Evolutionary conservation across 2,888 invertebrate species (phyloP).

Genomic region (Lordiphosa fenestrarum): DNA sequence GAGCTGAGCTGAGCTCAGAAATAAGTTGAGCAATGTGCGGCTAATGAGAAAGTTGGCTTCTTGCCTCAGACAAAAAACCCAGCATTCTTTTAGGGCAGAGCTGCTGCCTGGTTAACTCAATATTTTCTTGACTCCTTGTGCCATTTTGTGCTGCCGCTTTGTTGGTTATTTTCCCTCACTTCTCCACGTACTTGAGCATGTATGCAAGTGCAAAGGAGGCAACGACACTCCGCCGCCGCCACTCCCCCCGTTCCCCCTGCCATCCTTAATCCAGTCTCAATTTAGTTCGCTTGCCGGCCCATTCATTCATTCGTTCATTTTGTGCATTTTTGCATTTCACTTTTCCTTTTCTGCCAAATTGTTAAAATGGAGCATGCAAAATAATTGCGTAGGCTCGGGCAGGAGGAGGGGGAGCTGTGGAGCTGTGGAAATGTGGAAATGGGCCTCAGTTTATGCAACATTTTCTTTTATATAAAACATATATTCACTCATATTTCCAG

Average conservation of each 20-base stretch:
- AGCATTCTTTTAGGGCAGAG: constrained; percentile 38
- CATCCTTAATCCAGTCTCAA: constrained; percentile 9
- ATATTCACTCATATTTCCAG: constrained; percentile 14
- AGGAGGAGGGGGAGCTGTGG: too few species aligned
- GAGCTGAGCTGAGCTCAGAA: background rate
- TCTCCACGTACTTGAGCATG: constrained; percentile 55
- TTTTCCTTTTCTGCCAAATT: constrained; percentile 49
- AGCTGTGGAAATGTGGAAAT: too few species aligned
- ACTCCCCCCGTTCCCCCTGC: background rate
- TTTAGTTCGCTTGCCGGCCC: constrained; percentile 22
- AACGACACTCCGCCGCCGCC: constrained; percentile 10
- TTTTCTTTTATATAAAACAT: constrained; percentile 12
- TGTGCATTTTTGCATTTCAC: constrained; percentile 44
- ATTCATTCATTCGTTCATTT: constrained; percentile 38
- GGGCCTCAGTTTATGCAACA: constrained; percentile 27
- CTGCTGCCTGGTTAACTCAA: constrained; percentile 50
- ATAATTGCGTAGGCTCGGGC: constrained; percentile 53
- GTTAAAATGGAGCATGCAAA: constrained; percentile 67
- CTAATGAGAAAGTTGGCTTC: constrained; percentile 6
- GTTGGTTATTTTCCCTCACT: constrained; percentile 36
- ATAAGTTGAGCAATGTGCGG: constrained; percentile 2
- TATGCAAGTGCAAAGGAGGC: constrained; percentile 37
- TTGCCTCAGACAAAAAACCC: constrained; percentile 17
- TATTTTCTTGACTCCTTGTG: constrained; percentile 55
- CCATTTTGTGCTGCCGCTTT: constrained; percentile 35